phyloP scores from a whole-genome alignment of 2,797 vertebrate genomes.

The Gorsachius magnificus region DNA sequence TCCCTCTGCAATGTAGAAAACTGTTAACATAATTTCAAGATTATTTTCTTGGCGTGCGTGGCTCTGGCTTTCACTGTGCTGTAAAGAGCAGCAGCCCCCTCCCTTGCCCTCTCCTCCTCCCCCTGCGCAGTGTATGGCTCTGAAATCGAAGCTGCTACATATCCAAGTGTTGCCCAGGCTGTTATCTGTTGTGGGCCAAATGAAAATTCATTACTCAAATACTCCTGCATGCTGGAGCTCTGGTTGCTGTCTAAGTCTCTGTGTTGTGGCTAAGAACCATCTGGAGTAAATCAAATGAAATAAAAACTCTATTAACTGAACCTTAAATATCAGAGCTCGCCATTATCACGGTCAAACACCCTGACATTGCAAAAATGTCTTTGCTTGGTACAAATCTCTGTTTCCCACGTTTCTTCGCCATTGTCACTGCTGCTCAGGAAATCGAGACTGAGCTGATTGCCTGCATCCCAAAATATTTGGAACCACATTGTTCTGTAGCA shows the following conservation, averaged over 20 bases:
- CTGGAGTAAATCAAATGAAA: conserved; percentile 65
- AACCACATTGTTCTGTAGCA: background rate
- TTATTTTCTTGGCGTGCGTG: background rate
- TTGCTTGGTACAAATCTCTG: background rate
- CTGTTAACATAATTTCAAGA: background rate
- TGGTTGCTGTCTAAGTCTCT: conserved; percentile 47
- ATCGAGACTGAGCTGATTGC: background rate
- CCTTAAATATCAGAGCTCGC: conserved; percentile 23
- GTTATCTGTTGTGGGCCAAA: conserved; percentile 48
- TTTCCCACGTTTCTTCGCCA: background rate
- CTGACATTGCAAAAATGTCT: conserved; percentile 13
- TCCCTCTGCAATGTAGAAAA: background rate
- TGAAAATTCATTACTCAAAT: conserved; percentile 51
- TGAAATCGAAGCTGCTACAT: conserved; percentile 28
- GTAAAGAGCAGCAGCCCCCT: background rate
- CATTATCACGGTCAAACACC: conserved; percentile 14
- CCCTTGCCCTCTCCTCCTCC: background rate
- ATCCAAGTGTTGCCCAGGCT: background rate
- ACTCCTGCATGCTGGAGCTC: background rate
- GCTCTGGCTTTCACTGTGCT: background rate
- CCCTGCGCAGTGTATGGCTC: background rate
- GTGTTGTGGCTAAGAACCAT: conserved; percentile 52
- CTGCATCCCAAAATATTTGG: background rate
- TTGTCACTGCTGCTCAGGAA: background rate
- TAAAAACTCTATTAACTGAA: conserved; percentile 61